Evolutionary conservation across 2,797 vertebrate species (phyloP), one percentile per base, ranked within the genome.

Genomic region (Agapornis canus): DNA sequence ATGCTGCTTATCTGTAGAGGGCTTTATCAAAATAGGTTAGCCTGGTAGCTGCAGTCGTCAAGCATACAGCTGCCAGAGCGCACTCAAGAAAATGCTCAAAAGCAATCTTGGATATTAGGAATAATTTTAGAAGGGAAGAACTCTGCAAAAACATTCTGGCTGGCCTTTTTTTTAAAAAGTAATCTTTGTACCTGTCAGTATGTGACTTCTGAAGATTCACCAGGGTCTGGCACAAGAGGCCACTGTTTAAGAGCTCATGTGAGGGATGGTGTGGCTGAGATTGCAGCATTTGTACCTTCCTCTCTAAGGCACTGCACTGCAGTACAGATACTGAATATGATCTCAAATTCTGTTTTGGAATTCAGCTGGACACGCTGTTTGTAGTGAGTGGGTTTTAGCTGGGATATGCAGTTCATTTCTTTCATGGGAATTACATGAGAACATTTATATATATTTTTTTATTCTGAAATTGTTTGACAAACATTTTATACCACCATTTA

Each of bases 281-380:
- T 95, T 96, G 95, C 94, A 96, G 94, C 64, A 85, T 88, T 89
- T 91, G 59, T 93, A 79, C 92, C 66, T 97, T 92, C 76, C 54
- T 91, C 76, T 90, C 59, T 40, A 51, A 95, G 70, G 89, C 91
- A 96, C 94, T 96, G 92, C 95, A 97, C 95, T 97, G 95, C 95
- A 96, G 95, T 88, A 92, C 25, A 59, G 89, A 86, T 56, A 83
- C 82, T 32, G 80, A 92, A 65, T 66, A 49, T 92, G 77, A 91
- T 86, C 82, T 95, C 95, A 93, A 89, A 66, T 82, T 90, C 89
- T 93, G 4, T 88, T 97, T 90, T 79, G 77, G 89, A 90, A 88
- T 83, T 69, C 79, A 88, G 56, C 76, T 91, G 89, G 89, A 73
- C 18, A 25, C 40, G 48, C 81, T 90, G 82, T 76, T 94, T 79